Base-by-base conservation (phyloP, 2,888 invertebrate species). In the Caradrina kadenii region DNA sequence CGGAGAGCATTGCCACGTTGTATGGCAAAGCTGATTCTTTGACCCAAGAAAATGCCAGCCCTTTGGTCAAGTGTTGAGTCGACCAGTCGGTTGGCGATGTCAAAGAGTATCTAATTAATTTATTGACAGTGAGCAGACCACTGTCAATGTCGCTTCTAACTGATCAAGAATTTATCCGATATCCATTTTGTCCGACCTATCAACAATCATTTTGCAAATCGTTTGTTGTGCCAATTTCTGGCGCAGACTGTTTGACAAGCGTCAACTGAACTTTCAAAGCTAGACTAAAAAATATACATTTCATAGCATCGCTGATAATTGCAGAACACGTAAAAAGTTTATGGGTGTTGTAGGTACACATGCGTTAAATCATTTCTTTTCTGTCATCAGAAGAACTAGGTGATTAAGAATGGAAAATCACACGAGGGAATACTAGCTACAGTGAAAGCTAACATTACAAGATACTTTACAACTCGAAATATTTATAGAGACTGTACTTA, bases 201-300 rank as follows among this genome's bases (percentile, higher is more conserved):
- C 22, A 60, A 56, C 59, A 62, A 19, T 31, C 15, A 63, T 63
- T 78, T 52, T 26, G 53, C 65, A 65, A 77, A 55, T 58, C 26
- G 63, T 63, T 21, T 72, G 61, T 35, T 56, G 53, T 74, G 75
- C 65, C 55, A 66, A 69, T 63, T 61, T 60, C 52, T 74, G 48
- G 48, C 58, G 48, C 62, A 66, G 52, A 66, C 65, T 78, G 65
- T 78, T 76, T 72, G 76, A 76, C 79, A 76, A 62, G 39, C 65
- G 55, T 66, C 79, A 73, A 73, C 58, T 59, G 39, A 76, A 73
- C 59, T 77, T 78, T 78, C 45, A 72, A 76, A 78, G 75, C 65
- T 52, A 76, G 60, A 64, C 45, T 48, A 56, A 76, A 76, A 76
- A 62, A 55, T 61, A 52, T 77, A 60, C 56, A 64, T 75, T 70